Conservation (phyloP, 2,888 invertebrate species). For the Hypolimnas misippus region DNA sequence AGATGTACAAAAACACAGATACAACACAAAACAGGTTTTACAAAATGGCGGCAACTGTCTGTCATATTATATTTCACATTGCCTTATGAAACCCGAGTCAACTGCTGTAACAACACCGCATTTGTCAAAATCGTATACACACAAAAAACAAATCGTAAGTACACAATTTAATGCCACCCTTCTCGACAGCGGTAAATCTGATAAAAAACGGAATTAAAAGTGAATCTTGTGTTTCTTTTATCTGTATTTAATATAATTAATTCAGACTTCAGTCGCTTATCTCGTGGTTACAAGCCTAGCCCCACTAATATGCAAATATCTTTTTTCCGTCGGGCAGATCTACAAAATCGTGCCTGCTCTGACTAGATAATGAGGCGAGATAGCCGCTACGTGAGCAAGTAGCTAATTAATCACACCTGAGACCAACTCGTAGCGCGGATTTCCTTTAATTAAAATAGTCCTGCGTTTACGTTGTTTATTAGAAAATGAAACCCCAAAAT, state of each 20-base stretch:
- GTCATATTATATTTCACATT: too few species aligned
- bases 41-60: too few species aligned
- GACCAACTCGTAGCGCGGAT: slow-evolving; percentile 49
- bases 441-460: slow-evolving; percentile 68
- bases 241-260: slow-evolving; percentile 31
- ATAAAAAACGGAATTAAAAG: not conserved
- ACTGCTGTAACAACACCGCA: not conserved
- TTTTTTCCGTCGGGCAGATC: slow-evolving; percentile 58
- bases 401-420: slow-evolving; percentile 71
- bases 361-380: slow-evolving; percentile 73
- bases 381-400: slow-evolving; percentile 62
- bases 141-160: not conserved
- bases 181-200: not conserved
- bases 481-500: slow-evolving; percentile 6
- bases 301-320: slow-evolving; percentile 56
- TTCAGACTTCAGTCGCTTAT: slow-evolving; percentile 32
- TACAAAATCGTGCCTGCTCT: slow-evolving; percentile 67
- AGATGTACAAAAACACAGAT: too few species aligned
- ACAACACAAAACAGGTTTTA: too few species aligned
- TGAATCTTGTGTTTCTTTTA: slow-evolving; percentile 9
- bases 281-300: slow-evolving; percentile 41
- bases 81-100: not conserved
- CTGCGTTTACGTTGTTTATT: slow-evolving; percentile 16
- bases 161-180: not conserved
- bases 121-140: not conserved